Base-by-base conservation (phyloP, 2,888 invertebrate species). In the Furcula furcula region DNA sequence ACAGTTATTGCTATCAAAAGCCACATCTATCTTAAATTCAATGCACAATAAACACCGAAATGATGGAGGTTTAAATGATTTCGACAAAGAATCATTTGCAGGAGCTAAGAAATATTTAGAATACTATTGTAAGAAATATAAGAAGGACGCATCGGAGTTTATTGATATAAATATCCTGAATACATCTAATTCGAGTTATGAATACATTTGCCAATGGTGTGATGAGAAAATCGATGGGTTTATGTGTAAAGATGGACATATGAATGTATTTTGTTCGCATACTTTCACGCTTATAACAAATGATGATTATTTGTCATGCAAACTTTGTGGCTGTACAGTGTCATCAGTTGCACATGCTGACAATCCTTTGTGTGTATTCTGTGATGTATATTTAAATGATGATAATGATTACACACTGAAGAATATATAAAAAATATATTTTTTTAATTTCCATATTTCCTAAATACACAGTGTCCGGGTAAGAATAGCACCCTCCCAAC, bases 241-340 rank as follows among this genome's bases (percentile, higher is more conserved):
- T 46, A 44, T 58, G 0, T 87, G 88, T 58, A 53, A 44, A 38
- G 46, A 61, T 31, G 65, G 65, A 1, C 87, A 87, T 59, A 26
- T 71, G 1, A 88, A 82, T 41, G 72, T 76, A 64, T 76, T 80
- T 51, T 88, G 88, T 65, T 60, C 69, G 7, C 14, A 76, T 11
- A 76, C 78, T 13, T 81, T 86, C 21, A 81, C 77, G 9, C 80
- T 71, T 0, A 85, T 87, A 45, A 53, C 65, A 9, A 38, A 30
- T 41, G 48, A 66, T 39, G 58, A 81, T 31, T 86, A 87, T 47
- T 47, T 88, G 1, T 23, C 65, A 0, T 88, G 88, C 55, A 65
- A 53, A 20, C 45, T 63, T 27, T 88, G 88, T 46, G 56, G 64
- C 10, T 35, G 58, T 1, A 73, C 66, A 3, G 80, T 78, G 5